A percentile compares a stretch with the other conserved stretches of the same genome.
Evolutionary conservation across 2,113 vertebrate genomes (phyloP).

Genomic region (Eurystomus gularis): DNA sequence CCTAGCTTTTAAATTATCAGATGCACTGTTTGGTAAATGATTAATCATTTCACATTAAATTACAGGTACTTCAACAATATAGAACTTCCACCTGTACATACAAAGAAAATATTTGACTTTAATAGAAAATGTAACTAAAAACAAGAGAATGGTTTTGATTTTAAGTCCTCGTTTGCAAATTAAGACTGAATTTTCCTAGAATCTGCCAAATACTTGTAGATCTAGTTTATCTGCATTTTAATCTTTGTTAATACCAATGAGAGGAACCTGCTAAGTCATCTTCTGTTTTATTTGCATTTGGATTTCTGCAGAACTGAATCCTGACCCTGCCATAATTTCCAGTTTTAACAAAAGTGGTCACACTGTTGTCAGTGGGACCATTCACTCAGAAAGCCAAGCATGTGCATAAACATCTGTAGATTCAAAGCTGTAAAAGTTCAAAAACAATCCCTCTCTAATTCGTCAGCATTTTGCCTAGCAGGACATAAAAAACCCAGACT

Average conservation of each 20-base stretch:
- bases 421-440: conserved; percentile 8
- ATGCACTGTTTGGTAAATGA: background rate
- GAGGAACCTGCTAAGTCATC: background rate
- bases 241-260: background rate
- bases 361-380: background rate
- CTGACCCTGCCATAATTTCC: background rate
- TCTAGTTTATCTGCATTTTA: background rate
- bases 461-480: background rate
- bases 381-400: background rate
- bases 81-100: background rate
- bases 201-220: background rate
- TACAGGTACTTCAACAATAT: background rate
- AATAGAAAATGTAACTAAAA: background rate
- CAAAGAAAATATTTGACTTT: background rate
- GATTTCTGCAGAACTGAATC: background rate
- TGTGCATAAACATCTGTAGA: background rate
- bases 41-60: background rate
- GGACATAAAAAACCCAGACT: background rate
- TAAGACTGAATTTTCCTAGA: background rate
- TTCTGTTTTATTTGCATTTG: background rate
- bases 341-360: background rate
- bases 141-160: background rate
- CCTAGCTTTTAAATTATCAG: background rate
- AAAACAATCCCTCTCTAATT: background rate
- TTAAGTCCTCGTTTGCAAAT: background rate